Conservation (phyloP, 2,888 invertebrate species). For the Diaphora mendica region DNA sequence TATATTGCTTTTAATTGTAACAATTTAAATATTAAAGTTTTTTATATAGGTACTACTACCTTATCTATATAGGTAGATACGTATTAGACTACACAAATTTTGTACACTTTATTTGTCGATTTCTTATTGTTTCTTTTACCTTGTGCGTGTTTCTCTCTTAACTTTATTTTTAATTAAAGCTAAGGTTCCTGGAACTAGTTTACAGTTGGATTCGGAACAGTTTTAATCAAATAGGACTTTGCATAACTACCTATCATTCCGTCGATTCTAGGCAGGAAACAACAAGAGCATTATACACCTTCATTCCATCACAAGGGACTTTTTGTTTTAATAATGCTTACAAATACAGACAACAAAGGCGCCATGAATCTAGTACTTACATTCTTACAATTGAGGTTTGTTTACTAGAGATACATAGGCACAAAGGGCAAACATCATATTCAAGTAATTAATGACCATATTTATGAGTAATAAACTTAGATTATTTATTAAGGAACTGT, state of each 20-base stretch:
- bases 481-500: slow-evolving; percentile 25
- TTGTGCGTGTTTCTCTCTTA: not conserved
- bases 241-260: not conserved
- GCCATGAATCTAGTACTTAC: not conserved
- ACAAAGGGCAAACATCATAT: slow-evolving; percentile 29
- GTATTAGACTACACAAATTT: not conserved
- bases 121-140: not conserved
- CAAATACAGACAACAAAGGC: not conserved
- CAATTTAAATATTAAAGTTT: too few species aligned
- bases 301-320: not conserved
- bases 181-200: not conserved
- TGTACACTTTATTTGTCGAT: not conserved
- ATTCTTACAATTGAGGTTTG: slow-evolving; percentile 8
- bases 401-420: slow-evolving; percentile 13
- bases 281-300: not conserved
- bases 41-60: not conserved
- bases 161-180: slow-evolving; percentile 1
- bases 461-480: slow-evolving; percentile 31
- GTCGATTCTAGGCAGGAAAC: not conserved
- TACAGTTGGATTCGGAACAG: not conserved
- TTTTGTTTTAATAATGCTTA: not conserved
- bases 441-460: slow-evolving; percentile 32
- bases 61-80: not conserved
- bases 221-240: not conserved
- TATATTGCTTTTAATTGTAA: not conserved